phyloP scores from a whole-genome alignment of 2,797 vertebrate genomes.

The Pterois miles region DNA sequence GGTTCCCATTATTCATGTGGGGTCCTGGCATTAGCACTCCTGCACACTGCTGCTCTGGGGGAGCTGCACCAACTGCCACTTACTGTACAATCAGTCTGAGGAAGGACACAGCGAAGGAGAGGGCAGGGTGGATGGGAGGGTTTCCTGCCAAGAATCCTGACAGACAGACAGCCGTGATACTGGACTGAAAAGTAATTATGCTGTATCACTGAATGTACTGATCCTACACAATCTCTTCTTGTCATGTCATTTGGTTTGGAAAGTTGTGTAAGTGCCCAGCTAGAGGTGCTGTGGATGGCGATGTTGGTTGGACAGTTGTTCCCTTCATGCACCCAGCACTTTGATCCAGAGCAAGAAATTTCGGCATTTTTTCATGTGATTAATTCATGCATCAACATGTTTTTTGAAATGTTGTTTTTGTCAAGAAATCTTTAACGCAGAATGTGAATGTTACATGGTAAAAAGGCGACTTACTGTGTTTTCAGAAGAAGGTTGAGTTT shows the following conservation, averaged over 20 bases:
- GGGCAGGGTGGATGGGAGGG: not conserved
- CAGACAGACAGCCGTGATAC: constrained; percentile 28
- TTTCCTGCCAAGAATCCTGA: constrained; percentile 42
- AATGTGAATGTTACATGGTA: too few species aligned
- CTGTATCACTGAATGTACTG: constrained; percentile 2
- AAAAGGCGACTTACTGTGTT: too few species aligned
- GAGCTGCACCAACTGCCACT: constrained; percentile 52
- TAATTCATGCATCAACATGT: too few species aligned
- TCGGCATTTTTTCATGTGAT: not conserved
- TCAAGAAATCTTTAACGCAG: rapidly evolving
- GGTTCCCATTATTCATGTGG: constrained; percentile 59
- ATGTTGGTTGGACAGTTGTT: not conserved
- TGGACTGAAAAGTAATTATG: constrained; percentile 7
- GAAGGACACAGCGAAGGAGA: constrained; percentile 31
- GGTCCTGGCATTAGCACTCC: constrained; percentile 38
- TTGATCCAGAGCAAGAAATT: not conserved
- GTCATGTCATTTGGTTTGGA: not conserved
- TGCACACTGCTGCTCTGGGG: constrained; percentile 34
- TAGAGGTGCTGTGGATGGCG: not conserved
- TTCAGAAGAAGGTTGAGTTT: too few species aligned
- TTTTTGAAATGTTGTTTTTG: too few species aligned
- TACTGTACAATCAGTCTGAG: constrained; percentile 38
- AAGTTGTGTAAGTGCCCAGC: not conserved
- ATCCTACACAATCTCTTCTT: not conserved
- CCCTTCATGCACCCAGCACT: not conserved